These are phyloP conservation scores for Xestia ashworthii DNA, from an alignment of 2,888 invertebrate genomes.

Conservation along the genomic window DNA sequence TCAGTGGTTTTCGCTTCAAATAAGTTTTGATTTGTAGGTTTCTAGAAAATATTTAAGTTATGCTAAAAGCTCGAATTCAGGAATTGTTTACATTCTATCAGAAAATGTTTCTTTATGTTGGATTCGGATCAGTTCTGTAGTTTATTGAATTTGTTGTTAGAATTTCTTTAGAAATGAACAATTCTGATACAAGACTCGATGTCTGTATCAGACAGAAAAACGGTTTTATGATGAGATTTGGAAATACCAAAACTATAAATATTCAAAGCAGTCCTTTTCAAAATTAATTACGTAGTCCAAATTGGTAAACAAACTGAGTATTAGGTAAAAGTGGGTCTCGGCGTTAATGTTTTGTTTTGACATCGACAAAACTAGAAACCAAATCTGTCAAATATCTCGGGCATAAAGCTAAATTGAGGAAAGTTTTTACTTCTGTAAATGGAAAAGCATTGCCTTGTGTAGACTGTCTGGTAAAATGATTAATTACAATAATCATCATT, in stretches of 20 bases:
- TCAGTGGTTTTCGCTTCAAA: background rate
- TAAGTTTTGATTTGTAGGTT: slow-evolving; percentile 15
- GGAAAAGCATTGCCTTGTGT: background rate
- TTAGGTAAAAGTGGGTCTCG: background rate
- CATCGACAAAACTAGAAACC: background rate
- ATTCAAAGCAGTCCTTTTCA: background rate
- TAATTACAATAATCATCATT: background rate
- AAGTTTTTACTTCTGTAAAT: background rate
- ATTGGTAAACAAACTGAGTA: background rate
- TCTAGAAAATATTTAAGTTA: slow-evolving; percentile 21
- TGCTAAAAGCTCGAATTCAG: slow-evolving; percentile 27
- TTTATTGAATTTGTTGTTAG: background rate
- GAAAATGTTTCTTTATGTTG: slow-evolving; percentile 3
- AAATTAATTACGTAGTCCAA: background rate
- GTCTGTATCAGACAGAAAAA: background rate
- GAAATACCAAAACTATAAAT: background rate
- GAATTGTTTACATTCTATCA: slow-evolving; percentile 22
- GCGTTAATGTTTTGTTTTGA: background rate
- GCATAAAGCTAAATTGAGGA: background rate
- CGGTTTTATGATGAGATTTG: no score
- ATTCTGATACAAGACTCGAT: no score
- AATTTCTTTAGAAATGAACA: background rate
- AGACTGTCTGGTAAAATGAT: background rate
- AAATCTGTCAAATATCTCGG: slow-evolving; percentile 5
- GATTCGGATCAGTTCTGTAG: background rate